Conservation (phyloP, 2,888 invertebrate species). For the Parapristionchus giblindavisi region DNA sequence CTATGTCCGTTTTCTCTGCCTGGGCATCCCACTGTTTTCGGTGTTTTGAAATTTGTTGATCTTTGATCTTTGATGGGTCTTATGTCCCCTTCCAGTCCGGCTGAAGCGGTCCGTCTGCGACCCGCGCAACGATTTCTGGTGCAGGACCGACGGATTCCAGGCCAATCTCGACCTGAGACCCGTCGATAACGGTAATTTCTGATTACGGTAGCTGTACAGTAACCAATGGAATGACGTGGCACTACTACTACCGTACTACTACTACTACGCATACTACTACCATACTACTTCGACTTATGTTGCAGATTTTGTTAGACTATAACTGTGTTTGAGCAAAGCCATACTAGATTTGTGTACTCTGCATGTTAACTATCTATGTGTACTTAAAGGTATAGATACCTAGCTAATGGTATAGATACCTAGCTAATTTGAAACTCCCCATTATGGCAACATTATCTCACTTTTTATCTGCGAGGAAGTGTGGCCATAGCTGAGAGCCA, state of each 20-base stretch:
- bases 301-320: too few relatives aligned
- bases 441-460: too few relatives aligned
- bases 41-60: constrained; percentile 35
- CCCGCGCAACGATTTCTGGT: constrained; percentile 69
- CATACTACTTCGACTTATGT: constrained; percentile 13
- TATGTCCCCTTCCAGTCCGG: constrained; percentile 45
- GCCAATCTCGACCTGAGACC: constrained; percentile 39
- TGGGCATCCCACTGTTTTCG: constrained; percentile 24
- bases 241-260: neutral
- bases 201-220: constrained; percentile 11
- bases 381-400: too few relatives aligned
- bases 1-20: constrained; percentile 12
- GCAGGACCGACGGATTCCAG: constrained; percentile 48
- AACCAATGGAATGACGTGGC: neutral
- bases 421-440: too few relatives aligned
- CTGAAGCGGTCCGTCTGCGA: constrained; percentile 64
- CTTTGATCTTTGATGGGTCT: too few relatives aligned
- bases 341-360: too few relatives aligned
- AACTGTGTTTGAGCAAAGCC: too few relatives aligned
- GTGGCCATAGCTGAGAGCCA: too few relatives aligned
- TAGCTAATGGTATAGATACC: too few relatives aligned
- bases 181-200: constrained; percentile 37
- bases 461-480: too few relatives aligned
- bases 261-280: neutral
- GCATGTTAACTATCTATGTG: too few relatives aligned